A percentile compares a stretch with the other conserved stretches of the same genome.
Evolutionary conservation across 2,888 invertebrate genomes (phyloP).

Genomic region (Sialis fuliginosa): DNA sequence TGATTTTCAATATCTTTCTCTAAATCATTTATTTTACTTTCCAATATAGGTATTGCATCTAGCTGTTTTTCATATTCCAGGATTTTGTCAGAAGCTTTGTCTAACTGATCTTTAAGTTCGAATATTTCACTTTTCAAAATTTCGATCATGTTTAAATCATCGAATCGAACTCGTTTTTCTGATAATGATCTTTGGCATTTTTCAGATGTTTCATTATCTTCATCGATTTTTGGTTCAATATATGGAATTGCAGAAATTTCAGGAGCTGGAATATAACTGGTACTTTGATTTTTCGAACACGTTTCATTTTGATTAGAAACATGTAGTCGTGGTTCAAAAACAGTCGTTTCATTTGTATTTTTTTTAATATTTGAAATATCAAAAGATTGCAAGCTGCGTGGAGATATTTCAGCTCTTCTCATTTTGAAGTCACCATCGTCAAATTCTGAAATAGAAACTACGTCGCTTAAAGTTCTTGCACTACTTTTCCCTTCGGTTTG

Average conservation of each 20-base stretch:
- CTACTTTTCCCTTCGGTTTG: conserved; percentile 34
- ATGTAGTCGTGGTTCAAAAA: background rate
- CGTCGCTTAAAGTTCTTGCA: conserved; percentile 51
- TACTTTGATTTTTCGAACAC: background rate
- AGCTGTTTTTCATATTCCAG: conserved; percentile 39
- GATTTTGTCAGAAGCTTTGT: conserved; percentile 35
- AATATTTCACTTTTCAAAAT: conserved; percentile 37
- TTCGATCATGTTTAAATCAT: conserved; percentile 33
- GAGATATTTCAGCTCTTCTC: conserved; percentile 27
- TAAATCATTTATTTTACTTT: conserved; percentile 15
- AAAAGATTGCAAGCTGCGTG: conserved; percentile 7
- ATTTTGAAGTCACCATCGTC: conserved; percentile 45
- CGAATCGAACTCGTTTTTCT: conserved; percentile 26
- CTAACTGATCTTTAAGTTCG: conserved; percentile 35
- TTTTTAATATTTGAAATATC: background rate
- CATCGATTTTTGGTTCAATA: background rate
- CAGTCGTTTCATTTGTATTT: background rate
- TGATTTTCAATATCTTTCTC: conserved; percentile 35
- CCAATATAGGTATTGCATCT: conserved; percentile 26
- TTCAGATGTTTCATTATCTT: background rate
- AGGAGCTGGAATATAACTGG: background rate
- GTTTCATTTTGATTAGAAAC: background rate
- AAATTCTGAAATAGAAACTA: conserved; percentile 53
- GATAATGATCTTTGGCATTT: conserved; percentile 5
- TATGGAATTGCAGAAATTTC: conserved; percentile 1